A percentile compares a stretch with the other conserved stretches of the same genome.
Evolutionary conservation across 1,140 invertebrate species (phyloP).

Genomic region (Trichomalopsis sarcophagae): DNA sequence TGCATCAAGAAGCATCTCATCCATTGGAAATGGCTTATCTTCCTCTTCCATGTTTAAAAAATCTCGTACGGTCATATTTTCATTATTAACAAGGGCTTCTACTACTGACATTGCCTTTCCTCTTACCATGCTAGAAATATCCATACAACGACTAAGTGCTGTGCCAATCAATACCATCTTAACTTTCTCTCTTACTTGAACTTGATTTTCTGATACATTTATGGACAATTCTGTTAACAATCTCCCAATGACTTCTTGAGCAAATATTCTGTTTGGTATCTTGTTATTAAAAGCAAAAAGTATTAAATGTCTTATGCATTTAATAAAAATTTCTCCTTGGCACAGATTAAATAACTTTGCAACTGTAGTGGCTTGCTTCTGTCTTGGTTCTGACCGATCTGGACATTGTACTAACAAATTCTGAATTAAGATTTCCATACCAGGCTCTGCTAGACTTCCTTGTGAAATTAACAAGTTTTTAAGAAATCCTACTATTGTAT

Average conservation of each 20-base stretch:
- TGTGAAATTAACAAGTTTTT: conserved; percentile 70
- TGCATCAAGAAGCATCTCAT: conserved; percentile 57
- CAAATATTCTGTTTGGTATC: conserved; percentile 74
- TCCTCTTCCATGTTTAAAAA: conserved; percentile 69
- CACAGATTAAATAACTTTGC: conserved; percentile 73
- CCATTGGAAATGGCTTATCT: conserved; percentile 58
- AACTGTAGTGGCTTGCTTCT: conserved; percentile 74
- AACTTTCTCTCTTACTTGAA: conserved; percentile 53
- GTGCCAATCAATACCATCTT: conserved; percentile 74
- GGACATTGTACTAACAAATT: conserved; percentile 77
- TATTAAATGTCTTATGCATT: conserved; percentile 75
- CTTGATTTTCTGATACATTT: conserved; percentile 44
- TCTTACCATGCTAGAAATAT: conserved; percentile 77
- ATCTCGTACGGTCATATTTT: conserved; percentile 67
- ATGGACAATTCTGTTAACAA: conserved; percentile 67
- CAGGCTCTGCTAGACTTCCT: conserved; percentile 66
- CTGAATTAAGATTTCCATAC: conserved; percentile 76
- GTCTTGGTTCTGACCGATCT: conserved; percentile 77
- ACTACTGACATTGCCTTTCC: conserved; percentile 77
- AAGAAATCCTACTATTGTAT: conserved; percentile 76
- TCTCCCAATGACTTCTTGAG: conserved; percentile 76
- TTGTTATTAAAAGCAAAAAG: conserved; percentile 74
- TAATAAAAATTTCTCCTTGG: conserved; percentile 62
- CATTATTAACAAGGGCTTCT: conserved; percentile 64
- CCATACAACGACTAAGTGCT: conserved; percentile 75